A percentile compares a stretch with the other conserved stretches of the same genome.
These are phyloP conservation scores for Crypturellus undulatus DNA, from an alignment of 2,113 vertebrate genomes.

Conservation along the genomic window DNA sequence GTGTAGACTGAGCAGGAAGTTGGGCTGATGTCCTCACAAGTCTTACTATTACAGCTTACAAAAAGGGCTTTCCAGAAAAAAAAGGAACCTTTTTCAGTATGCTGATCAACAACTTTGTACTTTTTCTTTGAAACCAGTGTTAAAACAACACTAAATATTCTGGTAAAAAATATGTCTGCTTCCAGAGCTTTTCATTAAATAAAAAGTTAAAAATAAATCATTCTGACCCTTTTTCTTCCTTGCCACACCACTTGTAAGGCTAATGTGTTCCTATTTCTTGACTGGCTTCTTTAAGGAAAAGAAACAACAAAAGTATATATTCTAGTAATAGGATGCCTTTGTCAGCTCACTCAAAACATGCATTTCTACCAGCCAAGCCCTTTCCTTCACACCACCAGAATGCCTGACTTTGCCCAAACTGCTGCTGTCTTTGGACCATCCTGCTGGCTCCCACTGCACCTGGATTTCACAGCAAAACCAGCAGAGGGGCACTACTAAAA, in stretches of 20 bases:
- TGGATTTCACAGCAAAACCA: background rate
- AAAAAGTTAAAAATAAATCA: constrained; percentile 19
- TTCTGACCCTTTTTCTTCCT: background rate
- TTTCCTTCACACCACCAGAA: background rate
- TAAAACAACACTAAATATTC: background rate
- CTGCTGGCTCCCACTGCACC: background rate
- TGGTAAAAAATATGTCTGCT: background rate
- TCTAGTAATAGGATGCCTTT: constrained; percentile 23
- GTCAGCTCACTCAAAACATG: constrained; percentile 2
- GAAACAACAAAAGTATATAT: constrained; percentile 6
- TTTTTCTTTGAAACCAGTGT: background rate
- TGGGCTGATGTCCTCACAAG: background rate
- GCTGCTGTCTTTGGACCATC: background rate
- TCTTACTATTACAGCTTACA: background rate
- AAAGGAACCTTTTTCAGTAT: background rate
- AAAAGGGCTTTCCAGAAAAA: background rate
- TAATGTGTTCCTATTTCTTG: constrained; percentile 37
- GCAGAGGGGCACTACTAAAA: background rate
- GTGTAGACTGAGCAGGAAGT: background rate
- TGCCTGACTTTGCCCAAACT: background rate
- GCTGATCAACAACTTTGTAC: background rate
- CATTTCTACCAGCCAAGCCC: constrained; percentile 1
- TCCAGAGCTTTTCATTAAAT: background rate
- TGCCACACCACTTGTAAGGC: constrained; percentile 19
- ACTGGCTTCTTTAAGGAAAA: background rate